Conservation (phyloP, 1,140 invertebrate species). For the Nebria ingens region DNA sequence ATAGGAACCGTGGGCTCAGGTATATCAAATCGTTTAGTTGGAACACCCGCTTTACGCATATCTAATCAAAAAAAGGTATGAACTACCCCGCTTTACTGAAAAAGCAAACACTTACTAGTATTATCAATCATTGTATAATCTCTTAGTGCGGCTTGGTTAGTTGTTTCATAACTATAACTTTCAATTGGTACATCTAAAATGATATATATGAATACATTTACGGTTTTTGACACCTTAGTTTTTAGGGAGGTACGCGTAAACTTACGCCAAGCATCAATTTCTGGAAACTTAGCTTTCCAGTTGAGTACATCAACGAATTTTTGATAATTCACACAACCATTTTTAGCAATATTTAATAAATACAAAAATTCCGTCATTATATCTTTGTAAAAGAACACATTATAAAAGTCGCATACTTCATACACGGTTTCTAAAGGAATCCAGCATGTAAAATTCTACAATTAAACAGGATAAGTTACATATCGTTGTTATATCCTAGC, state of each 20-base stretch:
- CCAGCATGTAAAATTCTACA: conserved; percentile 22
- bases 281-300: neutral
- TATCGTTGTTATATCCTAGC: conserved; percentile 1
- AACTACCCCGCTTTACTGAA: no score
- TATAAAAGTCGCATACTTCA: conserved; percentile 19
- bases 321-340: conserved; percentile 24
- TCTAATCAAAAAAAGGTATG: neutral
- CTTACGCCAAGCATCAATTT: no score
- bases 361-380: conserved; percentile 18
- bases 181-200: conserved; percentile 4
- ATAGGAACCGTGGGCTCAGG: conserved; percentile 14
- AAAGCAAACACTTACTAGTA: conserved; percentile 9
- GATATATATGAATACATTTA: no score
- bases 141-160: conserved; percentile 19
- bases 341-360: conserved; percentile 17
- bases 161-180: conserved; percentile 22
- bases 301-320: conserved; percentile 25
- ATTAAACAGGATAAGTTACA: conserved; percentile 12
- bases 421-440: conserved; percentile 20
- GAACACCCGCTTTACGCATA: conserved; percentile 20
- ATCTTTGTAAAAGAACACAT: conserved; percentile 17
- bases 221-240: no score
- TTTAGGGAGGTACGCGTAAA: no score
- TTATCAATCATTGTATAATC: conserved; percentile 25
- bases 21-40: conserved; percentile 21